phyloP scores from a whole-genome alignment of 2,888 invertebrate species.

The Abscondita cerata region DNA sequence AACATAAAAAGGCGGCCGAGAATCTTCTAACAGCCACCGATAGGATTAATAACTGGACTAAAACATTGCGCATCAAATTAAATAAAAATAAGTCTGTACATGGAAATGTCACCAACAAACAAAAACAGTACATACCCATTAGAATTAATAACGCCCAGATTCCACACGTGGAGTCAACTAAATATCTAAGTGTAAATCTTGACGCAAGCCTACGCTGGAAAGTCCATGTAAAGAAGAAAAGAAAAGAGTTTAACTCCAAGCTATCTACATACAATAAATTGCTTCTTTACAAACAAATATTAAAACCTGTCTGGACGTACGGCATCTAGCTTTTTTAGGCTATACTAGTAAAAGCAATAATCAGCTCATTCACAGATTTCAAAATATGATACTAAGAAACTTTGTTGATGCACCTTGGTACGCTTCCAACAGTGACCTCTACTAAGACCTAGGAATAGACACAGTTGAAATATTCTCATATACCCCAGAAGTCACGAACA shows the following conservation, averaged over 20 bases:
- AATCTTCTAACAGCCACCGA: slow-evolving; percentile 19
- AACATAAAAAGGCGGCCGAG: slow-evolving; percentile 1
- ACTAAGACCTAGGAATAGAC: slow-evolving; percentile 1
- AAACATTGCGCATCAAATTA: slow-evolving; percentile 33
- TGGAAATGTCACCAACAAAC: no score
- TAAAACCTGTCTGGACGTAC: no score
- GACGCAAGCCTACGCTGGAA: no score
- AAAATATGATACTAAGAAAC: slow-evolving; percentile 22
- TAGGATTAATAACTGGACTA: slow-evolving; percentile 27
- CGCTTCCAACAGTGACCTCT: slow-evolving; percentile 8
- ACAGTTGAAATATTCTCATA: background rate
- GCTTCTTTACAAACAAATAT: no score
- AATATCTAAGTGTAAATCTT: no score
- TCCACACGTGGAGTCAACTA: no score
- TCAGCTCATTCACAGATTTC: slow-evolving; percentile 11
- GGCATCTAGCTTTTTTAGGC: no score
- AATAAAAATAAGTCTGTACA: slow-evolving; percentile 17
- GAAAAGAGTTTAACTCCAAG: no score
- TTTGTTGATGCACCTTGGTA: slow-evolving; percentile 20
- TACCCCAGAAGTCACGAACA: background rate
- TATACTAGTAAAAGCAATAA: slow-evolving; percentile 14
- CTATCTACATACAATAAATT: no score
- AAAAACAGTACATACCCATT: no score
- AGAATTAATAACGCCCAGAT: no score
- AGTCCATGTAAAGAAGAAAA: no score